These are phyloP conservation scores for Lasioglossum baleicum DNA, from an alignment of 1,140 invertebrate species.

Conservation along the genomic window DNA sequence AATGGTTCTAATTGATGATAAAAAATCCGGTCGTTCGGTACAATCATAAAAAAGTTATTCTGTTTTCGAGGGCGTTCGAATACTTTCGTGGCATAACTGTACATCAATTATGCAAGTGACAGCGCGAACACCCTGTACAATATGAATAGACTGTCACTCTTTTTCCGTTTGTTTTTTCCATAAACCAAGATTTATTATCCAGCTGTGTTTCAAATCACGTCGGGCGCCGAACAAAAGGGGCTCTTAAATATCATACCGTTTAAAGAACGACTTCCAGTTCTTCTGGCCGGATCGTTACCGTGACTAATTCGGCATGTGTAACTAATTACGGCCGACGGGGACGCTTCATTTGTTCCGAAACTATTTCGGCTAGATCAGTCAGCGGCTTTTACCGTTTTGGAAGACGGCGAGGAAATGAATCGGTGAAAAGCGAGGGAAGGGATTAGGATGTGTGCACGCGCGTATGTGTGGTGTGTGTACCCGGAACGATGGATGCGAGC, in stretches of 20 bases:
- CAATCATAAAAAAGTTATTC: too few species aligned
- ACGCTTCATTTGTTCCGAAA: not conserved
- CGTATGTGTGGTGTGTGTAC: too few species aligned
- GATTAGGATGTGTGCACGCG: not conserved
- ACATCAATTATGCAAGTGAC: too few species aligned
- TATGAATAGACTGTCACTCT: too few species aligned
- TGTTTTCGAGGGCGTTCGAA: too few species aligned
- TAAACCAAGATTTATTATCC: not conserved
- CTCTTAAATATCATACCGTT: not conserved
- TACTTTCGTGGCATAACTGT: too few species aligned
- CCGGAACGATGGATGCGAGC: not conserved
- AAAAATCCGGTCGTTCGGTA: too few species aligned
- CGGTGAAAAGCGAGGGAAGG: not conserved
- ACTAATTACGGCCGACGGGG: constrained; percentile 10
- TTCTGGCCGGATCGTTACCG: not conserved
- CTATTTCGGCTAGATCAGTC: constrained; percentile 12
- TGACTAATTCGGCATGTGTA: constrained; percentile 28
- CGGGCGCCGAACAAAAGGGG: not conserved
- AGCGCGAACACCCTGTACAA: too few species aligned
- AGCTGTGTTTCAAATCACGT: not conserved
- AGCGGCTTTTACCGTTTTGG: not conserved
- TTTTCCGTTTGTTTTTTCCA: too few species aligned
- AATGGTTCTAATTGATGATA: too few species aligned
- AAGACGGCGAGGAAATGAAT: not conserved
- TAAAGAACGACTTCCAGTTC: not conserved